Percentiles rank a stretch among this genome's conserved stretches.
These are phyloP conservation scores for Drosophila ercepeae DNA, from an alignment of 1,140 invertebrate species.

Conservation along the genomic window DNA sequence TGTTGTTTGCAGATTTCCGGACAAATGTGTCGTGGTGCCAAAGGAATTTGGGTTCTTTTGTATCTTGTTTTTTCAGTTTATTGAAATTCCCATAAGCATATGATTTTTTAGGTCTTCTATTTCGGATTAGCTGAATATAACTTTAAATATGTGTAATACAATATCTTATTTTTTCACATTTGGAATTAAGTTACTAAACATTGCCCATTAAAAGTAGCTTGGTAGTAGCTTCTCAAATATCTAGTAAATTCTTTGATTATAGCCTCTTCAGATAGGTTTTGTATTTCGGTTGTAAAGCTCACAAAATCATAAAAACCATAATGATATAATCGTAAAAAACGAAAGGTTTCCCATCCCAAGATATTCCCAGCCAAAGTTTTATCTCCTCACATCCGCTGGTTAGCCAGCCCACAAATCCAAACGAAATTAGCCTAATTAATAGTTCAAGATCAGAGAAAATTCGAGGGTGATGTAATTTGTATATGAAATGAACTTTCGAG, in stretches of 20 bases:
- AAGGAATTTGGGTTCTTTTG: conserved; percentile 24
- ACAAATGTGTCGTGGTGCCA: conserved; percentile 6
- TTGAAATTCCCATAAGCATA: conserved; percentile 14
- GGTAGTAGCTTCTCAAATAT: too few relatives aligned
- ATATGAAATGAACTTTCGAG: conserved; percentile 14
- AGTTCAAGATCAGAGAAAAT: conserved; percentile 49
- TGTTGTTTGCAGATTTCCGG: conserved; percentile 51
- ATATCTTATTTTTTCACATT: not conserved
- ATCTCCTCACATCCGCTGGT: conserved; percentile 52
- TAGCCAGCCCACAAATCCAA: conserved; percentile 48
- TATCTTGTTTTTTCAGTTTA: conserved; percentile 6
- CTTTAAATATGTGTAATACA: not conserved
- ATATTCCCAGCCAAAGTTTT: conserved; percentile 15
- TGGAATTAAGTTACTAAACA: too few relatives aligned
- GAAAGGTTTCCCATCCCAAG: conserved; percentile 22
- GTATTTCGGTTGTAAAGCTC: not conserved
- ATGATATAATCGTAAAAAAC: not conserved
- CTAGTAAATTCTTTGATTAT: not conserved
- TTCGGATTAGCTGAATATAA: not conserved
- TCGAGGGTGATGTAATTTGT: conserved; percentile 41
- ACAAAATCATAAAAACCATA: not conserved
- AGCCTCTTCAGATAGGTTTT: too few relatives aligned
- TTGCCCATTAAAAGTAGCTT: too few relatives aligned
- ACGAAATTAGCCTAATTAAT: conserved; percentile 60
- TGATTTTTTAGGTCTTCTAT: conserved; percentile 4